Base-by-base conservation (phyloP, 1,140 invertebrate genomes). In the Nymphalis io region DNA sequence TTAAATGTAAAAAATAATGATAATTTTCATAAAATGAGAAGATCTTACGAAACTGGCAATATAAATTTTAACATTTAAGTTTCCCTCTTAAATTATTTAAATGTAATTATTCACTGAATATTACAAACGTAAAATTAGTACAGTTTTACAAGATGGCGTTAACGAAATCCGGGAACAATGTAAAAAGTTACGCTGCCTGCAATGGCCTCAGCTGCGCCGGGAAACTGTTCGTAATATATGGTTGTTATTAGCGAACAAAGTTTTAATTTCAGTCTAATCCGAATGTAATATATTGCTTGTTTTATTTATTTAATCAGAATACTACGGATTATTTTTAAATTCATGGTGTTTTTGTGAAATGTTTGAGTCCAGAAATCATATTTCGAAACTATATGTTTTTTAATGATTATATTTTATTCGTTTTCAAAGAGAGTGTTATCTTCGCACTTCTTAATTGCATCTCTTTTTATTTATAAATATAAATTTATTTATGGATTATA, bases 211-310 rank as follows among this genome's bases (percentile, higher is more conserved):
- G 85, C 84, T 89, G 85, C 78, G 76, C 68, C 63, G 58, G 64
- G 58, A 76, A 74, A 69, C 81, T 73, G 75, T 74, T 79, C 64
- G 76, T 87, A 83, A 88, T 88, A 81, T 88, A 89, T 82, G 82
- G 75, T 73, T 75, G 76, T 82, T 87, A 88, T 88, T 87, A 81
- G 77, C 75, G 80, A 85, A 81, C 83, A 89, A 90, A 90, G 82
- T 90, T 90, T 87, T 89, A 89, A 90, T 89, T 89, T 84, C 79
- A 72, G 70, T 62, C 68, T 89, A 90, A 90, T 88, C 86, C 82
- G 70, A 76, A 70, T 61, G 75, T 83, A 84, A 83, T 86, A 79
- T 85, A 87, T 83, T 81, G 78, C 79, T 66, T 68, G 68, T 72
- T 76, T 66, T 58, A 61, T 51, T 72, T 72, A 62, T 68, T 72